phyloP scores from a whole-genome alignment of 2,888 invertebrate genomes.

The Antheraea assamensis region DNA sequence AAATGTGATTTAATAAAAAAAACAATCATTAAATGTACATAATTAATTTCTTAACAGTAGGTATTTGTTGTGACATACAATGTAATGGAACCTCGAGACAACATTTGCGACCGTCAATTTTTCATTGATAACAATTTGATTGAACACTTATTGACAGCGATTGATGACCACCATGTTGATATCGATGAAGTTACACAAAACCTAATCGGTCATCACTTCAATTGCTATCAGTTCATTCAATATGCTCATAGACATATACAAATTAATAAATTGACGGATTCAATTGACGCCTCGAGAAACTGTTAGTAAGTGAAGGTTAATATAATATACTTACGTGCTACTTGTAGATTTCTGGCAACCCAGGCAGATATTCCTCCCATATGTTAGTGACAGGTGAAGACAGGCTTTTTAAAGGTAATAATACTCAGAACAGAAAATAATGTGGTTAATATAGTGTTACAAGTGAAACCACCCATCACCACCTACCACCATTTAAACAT shows the following conservation, averaged over 20 bases:
- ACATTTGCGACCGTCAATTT: background rate
- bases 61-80: background rate
- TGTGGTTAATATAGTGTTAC: constrained; percentile 60
- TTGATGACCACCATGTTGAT: background rate
- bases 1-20: background rate
- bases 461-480: constrained; percentile 21
- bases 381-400: constrained; percentile 59
- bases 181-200: background rate
- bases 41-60: background rate
- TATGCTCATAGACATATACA: background rate
- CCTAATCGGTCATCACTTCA: background rate
- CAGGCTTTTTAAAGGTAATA: constrained; percentile 68
- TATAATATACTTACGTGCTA: constrained; percentile 18
- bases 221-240: background rate
- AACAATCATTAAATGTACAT: background rate
- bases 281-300: background rate
- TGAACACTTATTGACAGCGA: background rate
- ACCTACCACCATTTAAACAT: background rate
- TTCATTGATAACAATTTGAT: background rate
- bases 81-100: background rate
- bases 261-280: background rate
- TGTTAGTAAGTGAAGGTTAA: constrained; percentile 1
- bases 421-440: constrained; percentile 69
- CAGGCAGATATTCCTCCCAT: constrained; percentile 22
- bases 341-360: background rate